A percentile compares a stretch with the other conserved stretches of the same genome.
These are phyloP conservation scores for Scrobipalpa atriplicella DNA, from an alignment of 2,888 invertebrate species.

Conservation along the genomic window DNA sequence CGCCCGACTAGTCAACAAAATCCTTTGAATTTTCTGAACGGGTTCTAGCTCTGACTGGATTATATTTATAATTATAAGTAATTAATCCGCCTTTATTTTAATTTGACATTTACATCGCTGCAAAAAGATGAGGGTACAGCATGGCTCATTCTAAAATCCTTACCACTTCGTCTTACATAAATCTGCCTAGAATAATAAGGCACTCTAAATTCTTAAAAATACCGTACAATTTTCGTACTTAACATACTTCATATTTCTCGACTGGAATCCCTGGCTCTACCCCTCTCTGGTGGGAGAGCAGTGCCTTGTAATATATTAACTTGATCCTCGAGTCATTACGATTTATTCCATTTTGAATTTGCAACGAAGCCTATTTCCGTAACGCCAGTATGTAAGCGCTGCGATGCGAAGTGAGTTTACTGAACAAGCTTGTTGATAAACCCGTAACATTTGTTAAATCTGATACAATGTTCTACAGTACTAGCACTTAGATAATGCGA, in stretches of 20 bases:
- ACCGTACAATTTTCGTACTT: background rate
- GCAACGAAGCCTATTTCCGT: background rate
- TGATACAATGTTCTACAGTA: background rate
- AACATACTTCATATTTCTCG: slow-evolving; percentile 2
- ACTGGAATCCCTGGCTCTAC: background rate
- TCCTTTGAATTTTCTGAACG: no score
- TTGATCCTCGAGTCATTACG: slow-evolving; percentile 14
- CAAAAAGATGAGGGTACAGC: no score
- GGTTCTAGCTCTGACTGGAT: no score
- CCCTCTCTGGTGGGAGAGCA: no score
- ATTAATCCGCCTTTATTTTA: background rate
- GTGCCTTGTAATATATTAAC: slow-evolving; percentile 24
- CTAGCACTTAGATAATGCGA: slow-evolving; percentile 7
- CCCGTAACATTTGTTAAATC: background rate
- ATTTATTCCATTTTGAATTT: background rate
- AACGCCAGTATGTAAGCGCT: background rate
- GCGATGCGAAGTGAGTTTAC: slow-evolving; percentile 2
- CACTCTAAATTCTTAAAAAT: slow-evolving; percentile 5
- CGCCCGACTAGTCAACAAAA: no score
- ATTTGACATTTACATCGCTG: no score
- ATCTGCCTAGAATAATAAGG: background rate
- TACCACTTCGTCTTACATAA: no score
- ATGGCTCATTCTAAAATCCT: no score
- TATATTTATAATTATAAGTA: background rate
- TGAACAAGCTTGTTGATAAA: background rate